Evolutionary conservation across 64 coral and sea anemone species (phyloP).

Genomic region (Stylophora pistillata): DNA sequence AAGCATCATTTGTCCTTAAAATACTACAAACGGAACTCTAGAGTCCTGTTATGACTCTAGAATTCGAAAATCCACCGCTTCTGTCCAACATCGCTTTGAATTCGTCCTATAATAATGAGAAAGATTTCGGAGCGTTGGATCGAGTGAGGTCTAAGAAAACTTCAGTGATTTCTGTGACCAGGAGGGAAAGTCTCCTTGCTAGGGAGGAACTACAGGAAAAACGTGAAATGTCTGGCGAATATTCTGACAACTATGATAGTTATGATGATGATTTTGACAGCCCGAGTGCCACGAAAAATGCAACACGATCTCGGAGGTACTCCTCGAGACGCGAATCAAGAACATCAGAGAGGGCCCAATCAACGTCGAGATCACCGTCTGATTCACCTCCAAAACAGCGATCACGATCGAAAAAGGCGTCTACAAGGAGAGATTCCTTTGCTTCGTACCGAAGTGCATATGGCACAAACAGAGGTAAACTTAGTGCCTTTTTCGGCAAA

Average conservation of each 20-base stretch:
- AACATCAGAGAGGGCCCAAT: constrained; percentile 2
- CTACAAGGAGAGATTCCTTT: constrained; percentile 63
- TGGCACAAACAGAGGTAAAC: constrained; percentile 68
- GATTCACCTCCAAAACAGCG: constrained; percentile 29
- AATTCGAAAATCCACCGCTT: constrained; percentile 77
- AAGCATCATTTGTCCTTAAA: constrained; percentile 2
- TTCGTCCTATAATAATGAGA: constrained; percentile 59
- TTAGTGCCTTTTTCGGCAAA: background rate
- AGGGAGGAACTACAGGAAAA: constrained; percentile 46
- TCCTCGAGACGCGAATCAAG: constrained; percentile 36
- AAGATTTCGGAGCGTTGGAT: constrained; percentile 51
- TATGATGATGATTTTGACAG: constrained; percentile 91
- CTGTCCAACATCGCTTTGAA: constrained; percentile 54
- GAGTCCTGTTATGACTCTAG: constrained; percentile 90
- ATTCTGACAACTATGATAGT: constrained; percentile 89
- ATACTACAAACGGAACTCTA: constrained; percentile 19
- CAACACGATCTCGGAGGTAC: constrained; percentile 41
- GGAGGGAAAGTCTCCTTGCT: constrained; percentile 49
- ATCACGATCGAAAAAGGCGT: constrained; percentile 19
- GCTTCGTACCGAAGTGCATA: constrained; percentile 83
- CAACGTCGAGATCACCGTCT: constrained; percentile 32
- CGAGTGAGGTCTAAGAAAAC: constrained; percentile 78
- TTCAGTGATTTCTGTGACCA: constrained; percentile 29
- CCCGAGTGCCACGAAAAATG: background rate
- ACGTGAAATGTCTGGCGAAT: constrained; percentile 70